Percentiles rank a stretch among this genome's conserved stretches.
Conservation (phyloP, 2,113 vertebrate genomes). For the Macaca fascicularis region DNA sequence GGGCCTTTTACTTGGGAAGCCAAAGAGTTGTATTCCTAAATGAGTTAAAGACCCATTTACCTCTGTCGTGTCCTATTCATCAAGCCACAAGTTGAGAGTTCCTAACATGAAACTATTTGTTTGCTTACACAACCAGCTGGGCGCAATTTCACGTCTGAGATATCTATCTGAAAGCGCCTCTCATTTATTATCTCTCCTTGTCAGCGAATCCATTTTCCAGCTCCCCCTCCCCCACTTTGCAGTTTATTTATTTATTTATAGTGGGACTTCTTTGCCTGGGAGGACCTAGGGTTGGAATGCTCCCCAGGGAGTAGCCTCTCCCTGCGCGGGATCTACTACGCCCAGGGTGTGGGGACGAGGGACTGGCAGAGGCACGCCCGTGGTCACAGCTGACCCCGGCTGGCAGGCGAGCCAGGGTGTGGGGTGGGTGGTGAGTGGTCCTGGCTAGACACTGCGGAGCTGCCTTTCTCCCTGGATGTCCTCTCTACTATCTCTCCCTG, state of each 20-base stretch:
- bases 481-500: not conserved
- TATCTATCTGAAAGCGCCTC: conserved; percentile 96
- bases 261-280: conserved; percentile 73
- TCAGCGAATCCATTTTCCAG: conserved; percentile 92
- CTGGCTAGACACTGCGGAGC: not conserved
- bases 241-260: conserved; percentile 62
- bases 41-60: conserved; percentile 98
- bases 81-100: conserved; percentile 94
- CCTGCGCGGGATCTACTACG: not conserved
- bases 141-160: conserved; percentile 98
- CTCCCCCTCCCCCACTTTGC: conserved; percentile 66
- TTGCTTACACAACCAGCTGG: conserved; percentile 98
- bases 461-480: not conserved
- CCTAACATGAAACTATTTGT: conserved; percentile 96
- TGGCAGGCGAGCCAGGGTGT: not conserved
- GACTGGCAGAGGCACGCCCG: not conserved
- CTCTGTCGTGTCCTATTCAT: conserved; percentile 97
- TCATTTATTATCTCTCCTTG: conserved; percentile 94
- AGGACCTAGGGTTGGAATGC: conserved; percentile 71
- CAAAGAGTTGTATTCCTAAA: conserved; percentile 91
- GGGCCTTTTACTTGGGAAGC: conserved; percentile 85
- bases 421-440: not conserved
- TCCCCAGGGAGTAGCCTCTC: conserved; percentile 45
- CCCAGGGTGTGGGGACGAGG: not conserved
- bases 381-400: not conserved